Base-by-base conservation (phyloP, 2,113 vertebrate genomes). In the Strigops habroptila region DNA sequence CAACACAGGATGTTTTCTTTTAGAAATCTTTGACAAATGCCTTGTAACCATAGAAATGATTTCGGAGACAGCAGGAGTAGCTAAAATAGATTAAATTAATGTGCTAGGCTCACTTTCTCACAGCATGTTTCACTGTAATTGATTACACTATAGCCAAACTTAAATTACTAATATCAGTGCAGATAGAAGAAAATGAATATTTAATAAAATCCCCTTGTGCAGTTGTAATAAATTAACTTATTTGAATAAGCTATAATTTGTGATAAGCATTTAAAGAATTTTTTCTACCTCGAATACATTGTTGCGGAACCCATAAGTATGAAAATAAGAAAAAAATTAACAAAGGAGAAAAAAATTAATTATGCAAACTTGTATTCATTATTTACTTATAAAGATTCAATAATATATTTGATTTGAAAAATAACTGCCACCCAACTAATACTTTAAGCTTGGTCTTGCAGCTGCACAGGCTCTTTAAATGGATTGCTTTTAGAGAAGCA, bases 31-130 rank as follows among this genome's bases (percentile, higher is more conserved):
- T 97, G 93, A 98, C 67, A 97, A 98, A 98, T 97, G 82, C 57
- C 75, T 97, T 97, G 96, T 95, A 97, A 96, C 89, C 95, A 96
- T 97, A 97, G 97, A 97, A 97, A 98, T 98, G 6, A 97, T 98
- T 97, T 97, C 23, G 13, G 73, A 97, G 97, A 97, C 97, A 98
- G 97, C 97, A 97, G 97, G 95, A 96, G 78, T 95, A 97, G 90
- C 96, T 96, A 97, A 97, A 98, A 98, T 97, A 97, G 96, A 97
- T 97, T 97, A 97, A 98, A 98, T 98, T 98, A 97, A 97, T 97
- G 96, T 96, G 88, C 79, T 95, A 95, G 59, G 77, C 96, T 97
- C 97, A 94, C 86, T 97, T 97, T 97, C 89, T 96, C 97, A 88
- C 97, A 98, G 96, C 93, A 96, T 95, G 97, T 79, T 97, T 97